Evolutionary conservation across 2,888 invertebrate genomes (phyloP).

Genomic region (Mystacides longicornis): DNA sequence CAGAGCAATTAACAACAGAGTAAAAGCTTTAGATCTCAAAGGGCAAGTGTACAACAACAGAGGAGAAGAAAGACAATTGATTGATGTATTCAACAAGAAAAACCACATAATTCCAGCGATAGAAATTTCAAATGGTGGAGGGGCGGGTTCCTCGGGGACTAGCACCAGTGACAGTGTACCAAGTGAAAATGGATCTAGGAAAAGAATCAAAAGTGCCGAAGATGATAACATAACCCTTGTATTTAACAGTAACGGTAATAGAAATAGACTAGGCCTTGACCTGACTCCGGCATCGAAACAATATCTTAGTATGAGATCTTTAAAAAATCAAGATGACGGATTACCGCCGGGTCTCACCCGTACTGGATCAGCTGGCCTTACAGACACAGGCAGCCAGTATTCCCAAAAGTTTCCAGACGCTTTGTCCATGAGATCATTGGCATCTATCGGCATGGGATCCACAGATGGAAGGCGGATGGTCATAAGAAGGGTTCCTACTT

Average conservation of each 20-base stretch:
- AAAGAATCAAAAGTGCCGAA: slow-evolving; percentile 7
- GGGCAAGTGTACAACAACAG: background rate
- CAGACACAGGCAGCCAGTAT: slow-evolving; percentile 52
- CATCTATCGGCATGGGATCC: slow-evolving; percentile 82
- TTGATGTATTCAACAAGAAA: slow-evolving; percentile 15
- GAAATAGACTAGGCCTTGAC: slow-evolving; percentile 31
- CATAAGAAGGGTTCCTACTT: slow-evolving; percentile 74
- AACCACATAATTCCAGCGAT: slow-evolving; percentile 3
- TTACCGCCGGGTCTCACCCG: slow-evolving; percentile 34
- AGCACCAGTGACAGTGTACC: slow-evolving; percentile 8
- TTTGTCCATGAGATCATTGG: slow-evolving; percentile 68
- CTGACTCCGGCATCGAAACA: slow-evolving; percentile 44
- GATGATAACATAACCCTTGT: slow-evolving; percentile 21
- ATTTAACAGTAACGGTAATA: slow-evolving; percentile 26
- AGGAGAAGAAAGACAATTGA: slow-evolving; percentile 10
- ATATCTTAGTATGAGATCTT: slow-evolving; percentile 31
- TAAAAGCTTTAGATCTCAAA: slow-evolving; percentile 14
- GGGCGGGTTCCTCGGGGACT: background rate
- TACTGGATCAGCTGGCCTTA: slow-evolving; percentile 48
- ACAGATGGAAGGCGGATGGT: slow-evolving; percentile 83
- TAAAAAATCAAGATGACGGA: slow-evolving; percentile 39
- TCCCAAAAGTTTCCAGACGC: slow-evolving; percentile 53
- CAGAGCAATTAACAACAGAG: slow-evolving; percentile 23
- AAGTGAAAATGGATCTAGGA: slow-evolving; percentile 5
- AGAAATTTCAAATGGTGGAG: slow-evolving; percentile 1